Percentiles rank a stretch among this genome's conserved stretches.
These are phyloP conservation scores for Nematostella vectensis DNA, from an alignment of 92 coral and sea anemone species.

Conservation along the genomic window DNA sequence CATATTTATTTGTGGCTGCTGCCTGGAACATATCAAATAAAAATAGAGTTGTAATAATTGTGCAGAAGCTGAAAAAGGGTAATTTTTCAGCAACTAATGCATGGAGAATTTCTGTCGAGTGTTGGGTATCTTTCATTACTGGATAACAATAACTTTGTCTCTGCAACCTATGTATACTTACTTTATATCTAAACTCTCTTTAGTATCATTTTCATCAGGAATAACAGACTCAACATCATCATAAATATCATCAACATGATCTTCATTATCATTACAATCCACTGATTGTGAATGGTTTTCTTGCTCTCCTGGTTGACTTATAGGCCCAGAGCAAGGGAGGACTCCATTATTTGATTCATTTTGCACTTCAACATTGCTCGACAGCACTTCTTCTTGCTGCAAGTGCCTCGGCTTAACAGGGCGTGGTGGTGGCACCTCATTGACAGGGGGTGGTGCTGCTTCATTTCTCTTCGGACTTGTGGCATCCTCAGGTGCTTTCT, in stretches of 20 bases:
- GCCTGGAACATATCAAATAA: too few species aligned
- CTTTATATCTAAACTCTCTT: neutral
- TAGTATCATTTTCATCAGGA: neutral
- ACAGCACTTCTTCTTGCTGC: too few species aligned
- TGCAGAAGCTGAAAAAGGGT: too few species aligned
- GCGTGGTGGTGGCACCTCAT: too few species aligned
- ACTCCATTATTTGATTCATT: too few species aligned
- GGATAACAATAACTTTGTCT: neutral
- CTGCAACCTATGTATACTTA: too few species aligned
- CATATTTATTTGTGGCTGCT: neutral
- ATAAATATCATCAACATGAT: neutral
- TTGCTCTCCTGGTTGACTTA: too few species aligned
- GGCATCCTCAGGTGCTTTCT: neutral
- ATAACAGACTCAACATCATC: neutral
- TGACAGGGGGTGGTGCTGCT: neutral
- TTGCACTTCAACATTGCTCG: too few species aligned
- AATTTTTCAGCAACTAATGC: neutral
- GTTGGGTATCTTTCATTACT: neutral
- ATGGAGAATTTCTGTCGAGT: too few species aligned
- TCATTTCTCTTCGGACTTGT: neutral
- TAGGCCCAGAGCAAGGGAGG: too few species aligned
- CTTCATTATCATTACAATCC: neutral
- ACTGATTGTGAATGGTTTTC: too few species aligned
- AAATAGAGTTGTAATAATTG: too few species aligned
- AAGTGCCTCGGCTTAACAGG: neutral